Evolutionary conservation across 1,140 invertebrate genomes (phyloP).

Genomic region (Leucophenga varia): DNA sequence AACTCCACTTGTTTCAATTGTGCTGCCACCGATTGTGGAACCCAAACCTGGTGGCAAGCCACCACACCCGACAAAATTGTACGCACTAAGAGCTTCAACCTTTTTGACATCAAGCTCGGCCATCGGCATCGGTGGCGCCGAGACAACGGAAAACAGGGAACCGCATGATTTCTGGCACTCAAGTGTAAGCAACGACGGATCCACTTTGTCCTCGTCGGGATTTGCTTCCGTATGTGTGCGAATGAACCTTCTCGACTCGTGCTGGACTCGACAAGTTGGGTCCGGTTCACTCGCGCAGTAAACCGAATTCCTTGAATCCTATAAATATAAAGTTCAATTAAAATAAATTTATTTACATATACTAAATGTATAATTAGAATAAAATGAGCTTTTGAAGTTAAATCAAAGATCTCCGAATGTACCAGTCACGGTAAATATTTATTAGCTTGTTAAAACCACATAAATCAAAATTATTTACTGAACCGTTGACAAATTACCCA

Average conservation of each 20-base stretch:
- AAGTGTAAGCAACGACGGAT: slow-evolving; percentile 15
- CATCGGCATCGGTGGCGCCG: slow-evolving; percentile 58
- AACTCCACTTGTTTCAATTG: slow-evolving; percentile 15
- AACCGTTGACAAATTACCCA: background rate
- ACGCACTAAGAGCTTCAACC: slow-evolving; percentile 24
- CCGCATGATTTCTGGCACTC: slow-evolving; percentile 49
- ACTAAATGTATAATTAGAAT: too few species aligned
- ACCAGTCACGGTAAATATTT: background rate
- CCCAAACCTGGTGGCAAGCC: slow-evolving; percentile 8
- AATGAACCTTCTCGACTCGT: slow-evolving; percentile 54
- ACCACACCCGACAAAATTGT: background rate
- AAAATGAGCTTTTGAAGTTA: too few species aligned
- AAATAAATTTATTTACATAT: too few species aligned
- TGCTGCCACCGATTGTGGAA: slow-evolving; percentile 16
- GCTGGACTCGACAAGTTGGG: slow-evolving; percentile 55
- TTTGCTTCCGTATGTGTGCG: slow-evolving; percentile 33
- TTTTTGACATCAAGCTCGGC: slow-evolving; percentile 51
- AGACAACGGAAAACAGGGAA: slow-evolving; percentile 62
- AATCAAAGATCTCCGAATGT: too few species aligned
- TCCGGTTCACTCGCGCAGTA: slow-evolving; percentile 57
- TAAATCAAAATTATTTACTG: slow-evolving; percentile 1
- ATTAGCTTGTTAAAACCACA: slow-evolving; percentile 3
- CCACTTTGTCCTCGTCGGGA: slow-evolving; percentile 45
- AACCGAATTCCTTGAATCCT: slow-evolving; percentile 59
- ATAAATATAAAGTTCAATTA: slow-evolving; percentile 1